Base-by-base conservation (phyloP, 2,113 vertebrate genomes). In the Elgaria multicarinata region DNA sequence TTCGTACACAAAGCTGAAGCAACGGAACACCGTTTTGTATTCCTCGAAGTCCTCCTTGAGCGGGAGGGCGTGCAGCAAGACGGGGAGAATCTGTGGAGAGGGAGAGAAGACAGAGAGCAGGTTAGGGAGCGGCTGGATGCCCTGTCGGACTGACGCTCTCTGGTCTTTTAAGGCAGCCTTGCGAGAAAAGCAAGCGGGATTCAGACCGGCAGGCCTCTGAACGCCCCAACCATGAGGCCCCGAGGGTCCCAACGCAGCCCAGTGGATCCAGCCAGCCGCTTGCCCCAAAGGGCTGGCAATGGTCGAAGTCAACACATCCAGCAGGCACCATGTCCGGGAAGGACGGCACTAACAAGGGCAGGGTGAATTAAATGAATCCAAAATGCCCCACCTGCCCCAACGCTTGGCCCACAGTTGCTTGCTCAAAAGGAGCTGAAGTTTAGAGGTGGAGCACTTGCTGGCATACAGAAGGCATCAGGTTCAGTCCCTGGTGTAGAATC, bases 1-100 rank as follows among this genome's bases (percentile, higher is more conserved):
- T n/a, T 96, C 96, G 91, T 98, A 97, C 44, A 98, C 96, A 94
- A 98, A 96, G 31, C 92, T 85, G 95, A 99, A 96, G 90, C 98
- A 98, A 76, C 85, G 96, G 82, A 97, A 98, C 28, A 99, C 95
- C 0, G 98, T 98, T 88, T 97, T 95, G 95, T 98, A 98, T 85
- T 99, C 98, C 94, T 98, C 98, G 88, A 98, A 79, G 94, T 99
- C 98, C 86, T 98, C 98, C 94, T 97, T 97, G 44, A 99, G 96
- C 0, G 98, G 98, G 33, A 99, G 97, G 50, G 91, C 92, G 0
- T 87, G 94, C 64, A 98, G 94, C 74, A 99, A 92, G 36, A 97
- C 97, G 18, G 98, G 98, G 31, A 98, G 93, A 0, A 98, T 98
- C 98, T 99, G 93, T 66, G 53, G 78, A 6, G 72, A 69, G 84